Evolutionary conservation across 2,888 invertebrate genomes (phyloP), one percentile per base, ranked within the genome.

Genomic region (Sphaerophoria rueppellii): DNA sequence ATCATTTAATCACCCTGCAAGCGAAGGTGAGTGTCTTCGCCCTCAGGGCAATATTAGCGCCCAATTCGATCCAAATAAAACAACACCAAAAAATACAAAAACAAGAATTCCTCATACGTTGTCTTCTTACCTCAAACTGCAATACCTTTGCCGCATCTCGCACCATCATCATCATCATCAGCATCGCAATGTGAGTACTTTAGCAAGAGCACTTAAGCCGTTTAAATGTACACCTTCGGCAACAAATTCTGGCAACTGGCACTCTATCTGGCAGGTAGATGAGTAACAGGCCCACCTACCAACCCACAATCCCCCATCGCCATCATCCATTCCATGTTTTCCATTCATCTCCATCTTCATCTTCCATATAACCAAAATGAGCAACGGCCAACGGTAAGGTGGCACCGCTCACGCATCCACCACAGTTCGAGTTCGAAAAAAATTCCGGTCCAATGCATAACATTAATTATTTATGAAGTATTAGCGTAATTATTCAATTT

Each of bases 401-500:
- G 57, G 63, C 72, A 80, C 75, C 80, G 81, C 81, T 85, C 85
- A 77, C 81, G 76, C 76, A 85, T 57, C 24, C 24, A 24, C 24
- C 24, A 24, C 24, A 24, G 24, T 24, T 24, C 67, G 35, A 40
- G 63, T 37, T 60, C 63, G 50, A 55, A 73, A 14, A 43, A 52
- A 74, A 80, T 77, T 77, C 82, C 86, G 82, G 77, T 81, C 65
- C 82, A 86, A 87, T 88, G 87, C 87, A 87, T 87, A 88, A 88
- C 88, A 89, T 89, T 88, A 88, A 89, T 89, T 88, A 89, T 88
- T 88, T 88, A 88, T 89, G 88, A 89, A 89, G 88, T 88, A 88
- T 88, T 89, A 88, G 87, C 88, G 88, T 89, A 88, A 89, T 88
- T 89, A 89, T 88, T 89, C 89, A 89, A 89, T 89, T 89, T 89